Evolutionary conservation across 2,888 invertebrate genomes (phyloP).

Genomic region (Griposia aprilina): DNA sequence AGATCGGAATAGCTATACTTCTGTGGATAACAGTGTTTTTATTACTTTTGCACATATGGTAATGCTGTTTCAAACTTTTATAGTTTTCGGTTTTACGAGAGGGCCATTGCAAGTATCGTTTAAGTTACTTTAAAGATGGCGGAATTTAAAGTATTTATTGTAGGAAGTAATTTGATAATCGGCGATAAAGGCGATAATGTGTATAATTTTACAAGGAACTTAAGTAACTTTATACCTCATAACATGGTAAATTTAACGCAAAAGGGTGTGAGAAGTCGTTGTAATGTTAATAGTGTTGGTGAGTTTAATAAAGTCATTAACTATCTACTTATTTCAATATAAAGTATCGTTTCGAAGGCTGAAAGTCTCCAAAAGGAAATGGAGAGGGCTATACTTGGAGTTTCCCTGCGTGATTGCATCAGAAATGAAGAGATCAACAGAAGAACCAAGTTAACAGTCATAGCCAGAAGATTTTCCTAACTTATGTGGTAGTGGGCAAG

Average conservation of each 20-base stretch:
- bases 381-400: background rate
- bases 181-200: background rate
- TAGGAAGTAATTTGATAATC: slow-evolving; percentile 28
- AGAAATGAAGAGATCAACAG: background rate
- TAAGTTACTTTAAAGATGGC: slow-evolving; percentile 48
- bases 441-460: background rate
- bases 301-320: slow-evolving; percentile 5
- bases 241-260: background rate
- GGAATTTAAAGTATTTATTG: slow-evolving; percentile 38
- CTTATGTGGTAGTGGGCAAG: background rate
- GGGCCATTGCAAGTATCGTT: slow-evolving; percentile 43
- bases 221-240: background rate
- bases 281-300: background rate
- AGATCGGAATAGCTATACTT: slow-evolving; percentile 63
- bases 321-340: background rate
- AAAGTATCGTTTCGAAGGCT: background rate
- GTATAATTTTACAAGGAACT: slow-evolving; percentile 8
- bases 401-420: background rate
- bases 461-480: background rate
- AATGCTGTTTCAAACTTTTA: slow-evolving; percentile 72
- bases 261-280: background rate
- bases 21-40: slow-evolving; percentile 67
- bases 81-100: slow-evolving; percentile 66
- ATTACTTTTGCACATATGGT: slow-evolving; percentile 70
- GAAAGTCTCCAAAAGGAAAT: background rate